Percentiles rank a stretch among this genome's conserved stretches.
Evolutionary conservation across 2,888 invertebrate species (phyloP).

Genomic region (Agrotis ipsilon): DNA sequence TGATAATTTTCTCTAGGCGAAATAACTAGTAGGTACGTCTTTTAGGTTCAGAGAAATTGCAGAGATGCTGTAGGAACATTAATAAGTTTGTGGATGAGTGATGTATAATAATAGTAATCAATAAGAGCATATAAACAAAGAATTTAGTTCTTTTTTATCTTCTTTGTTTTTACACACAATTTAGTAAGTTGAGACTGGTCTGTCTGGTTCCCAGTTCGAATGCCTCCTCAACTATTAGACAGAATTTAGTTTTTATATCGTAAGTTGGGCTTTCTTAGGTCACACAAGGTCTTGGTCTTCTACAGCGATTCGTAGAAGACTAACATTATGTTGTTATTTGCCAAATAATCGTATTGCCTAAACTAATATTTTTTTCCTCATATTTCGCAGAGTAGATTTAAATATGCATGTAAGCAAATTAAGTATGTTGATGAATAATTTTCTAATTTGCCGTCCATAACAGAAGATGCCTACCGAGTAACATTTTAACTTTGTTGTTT

Average conservation of each 20-base stretch:
- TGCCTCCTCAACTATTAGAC: too few relatives aligned
- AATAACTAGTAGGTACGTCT: not conserved
- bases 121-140: too few relatives aligned
- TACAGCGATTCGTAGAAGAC: not conserved
- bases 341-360: constrained; percentile 14
- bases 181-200: too few relatives aligned
- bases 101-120: not conserved
- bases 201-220: too few relatives aligned
- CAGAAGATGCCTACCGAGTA: not conserved
- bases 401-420: constrained; percentile 15
- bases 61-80: not conserved
- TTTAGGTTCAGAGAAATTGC: not conserved
- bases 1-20: constrained; percentile 9
- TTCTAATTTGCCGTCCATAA: constrained; percentile 24
- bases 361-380: constrained; percentile 31
- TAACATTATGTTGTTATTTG: constrained; percentile 31
- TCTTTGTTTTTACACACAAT: too few relatives aligned
- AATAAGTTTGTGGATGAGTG: not conserved
- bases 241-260: too few relatives aligned
- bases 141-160: too few relatives aligned
- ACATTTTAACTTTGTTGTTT: constrained; percentile 27
- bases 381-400: constrained; percentile 29
- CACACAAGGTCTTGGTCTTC: too few relatives aligned
- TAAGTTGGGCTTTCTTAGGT: too few relatives aligned
- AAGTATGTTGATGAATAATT: constrained; percentile 31